A percentile compares a stretch with the other conserved stretches of the same genome.
Evolutionary conservation across 2,888 invertebrate species (phyloP).

Genomic region (Himalopsyche tibetana): DNA sequence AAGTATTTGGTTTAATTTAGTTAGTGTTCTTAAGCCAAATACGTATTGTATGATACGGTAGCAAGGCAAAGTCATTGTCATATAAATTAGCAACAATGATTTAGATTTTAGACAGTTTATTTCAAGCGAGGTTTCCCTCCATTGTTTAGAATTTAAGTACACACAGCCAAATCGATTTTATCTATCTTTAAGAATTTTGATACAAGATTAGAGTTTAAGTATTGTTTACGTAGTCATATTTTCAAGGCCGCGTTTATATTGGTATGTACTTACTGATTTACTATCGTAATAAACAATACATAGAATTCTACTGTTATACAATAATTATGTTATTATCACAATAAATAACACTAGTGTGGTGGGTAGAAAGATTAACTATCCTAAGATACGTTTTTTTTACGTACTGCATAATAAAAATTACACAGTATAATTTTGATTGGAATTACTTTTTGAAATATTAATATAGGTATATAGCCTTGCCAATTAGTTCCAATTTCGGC

Average conservation of each 20-base stretch:
- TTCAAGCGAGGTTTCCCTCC: slow-evolving; percentile 26
- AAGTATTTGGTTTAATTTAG: slow-evolving; percentile 7
- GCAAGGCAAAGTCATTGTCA: slow-evolving; percentile 16
- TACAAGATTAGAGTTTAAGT: not conserved
- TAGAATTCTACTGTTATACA: too few relatives aligned
- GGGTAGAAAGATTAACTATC: too few relatives aligned
- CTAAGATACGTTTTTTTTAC: too few relatives aligned
- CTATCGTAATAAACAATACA: too few relatives aligned
- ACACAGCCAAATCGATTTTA: slow-evolving; percentile 2
- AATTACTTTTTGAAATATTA: too few relatives aligned
- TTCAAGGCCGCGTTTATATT: not conserved
- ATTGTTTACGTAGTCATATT: not conserved
- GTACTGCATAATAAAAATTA: too few relatives aligned
- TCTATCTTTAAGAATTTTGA: not conserved
- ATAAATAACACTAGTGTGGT: too few relatives aligned
- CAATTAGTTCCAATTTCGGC: too few relatives aligned
- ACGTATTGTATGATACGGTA: not conserved
- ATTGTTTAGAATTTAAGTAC: slow-evolving; percentile 2
- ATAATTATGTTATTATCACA: too few relatives aligned
- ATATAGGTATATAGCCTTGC: too few relatives aligned
- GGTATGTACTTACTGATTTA: too few relatives aligned
- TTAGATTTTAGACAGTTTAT: not conserved
- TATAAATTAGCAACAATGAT: slow-evolving; percentile 8
- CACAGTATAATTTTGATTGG: too few relatives aligned
- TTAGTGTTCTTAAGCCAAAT: not conserved